Conservation (phyloP, 2,888 invertebrate genomes). For the Antheraea yamamai region DNA sequence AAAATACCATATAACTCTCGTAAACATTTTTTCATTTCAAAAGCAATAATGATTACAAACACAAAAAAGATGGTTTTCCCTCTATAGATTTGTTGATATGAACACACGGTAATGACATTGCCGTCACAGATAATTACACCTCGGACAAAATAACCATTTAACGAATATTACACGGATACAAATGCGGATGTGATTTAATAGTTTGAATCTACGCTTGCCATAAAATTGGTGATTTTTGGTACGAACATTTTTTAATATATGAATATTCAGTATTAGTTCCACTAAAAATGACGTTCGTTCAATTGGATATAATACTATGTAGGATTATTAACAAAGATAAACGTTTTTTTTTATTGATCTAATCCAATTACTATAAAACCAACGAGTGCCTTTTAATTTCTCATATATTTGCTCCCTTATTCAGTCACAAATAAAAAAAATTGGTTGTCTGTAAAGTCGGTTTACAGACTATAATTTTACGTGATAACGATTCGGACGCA, state of each 20-base stretch:
- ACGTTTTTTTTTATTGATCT: no score
- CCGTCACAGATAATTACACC: slow-evolving; percentile 2
- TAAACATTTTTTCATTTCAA: background rate
- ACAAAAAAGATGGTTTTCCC: background rate
- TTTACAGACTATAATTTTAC: no score
- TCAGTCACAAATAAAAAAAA: background rate
- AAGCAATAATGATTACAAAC: background rate
- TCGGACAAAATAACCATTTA: slow-evolving; percentile 8
- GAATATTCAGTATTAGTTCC: no score
- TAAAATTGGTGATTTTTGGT: background rate
- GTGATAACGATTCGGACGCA: no score
- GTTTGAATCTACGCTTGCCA: background rate
- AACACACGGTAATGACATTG: background rate
- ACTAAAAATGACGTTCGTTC: no score
- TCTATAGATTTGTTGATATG: background rate
- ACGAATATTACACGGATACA: slow-evolving; percentile 3
- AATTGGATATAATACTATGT: no score
- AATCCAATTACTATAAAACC: no score
- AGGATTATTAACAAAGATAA: no score
- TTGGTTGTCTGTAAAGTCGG: no score
- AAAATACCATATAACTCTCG: background rate
- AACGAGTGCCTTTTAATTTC: background rate
- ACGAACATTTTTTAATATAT: background rate
- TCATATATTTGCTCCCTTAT: background rate
- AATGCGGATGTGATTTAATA: slow-evolving; percentile 9